A percentile compares a stretch with the other conserved stretches of the same genome.
Conservation (phyloP, 2,113 vertebrate genomes). For the Ascaphus truei region DNA sequence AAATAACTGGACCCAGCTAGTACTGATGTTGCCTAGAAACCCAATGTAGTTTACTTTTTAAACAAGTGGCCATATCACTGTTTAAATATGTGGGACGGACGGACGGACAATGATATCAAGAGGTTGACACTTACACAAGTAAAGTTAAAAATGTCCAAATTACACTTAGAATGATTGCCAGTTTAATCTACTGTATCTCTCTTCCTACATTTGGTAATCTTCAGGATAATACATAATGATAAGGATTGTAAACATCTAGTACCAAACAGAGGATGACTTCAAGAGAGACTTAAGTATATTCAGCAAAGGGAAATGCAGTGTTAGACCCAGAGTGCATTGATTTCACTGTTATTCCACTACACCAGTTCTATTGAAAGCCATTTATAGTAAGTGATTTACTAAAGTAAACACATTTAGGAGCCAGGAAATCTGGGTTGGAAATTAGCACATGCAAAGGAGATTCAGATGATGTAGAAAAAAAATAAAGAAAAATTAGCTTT, state of each 20-base stretch:
- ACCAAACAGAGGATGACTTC: background rate
- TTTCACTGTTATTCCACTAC: constrained; percentile 1
- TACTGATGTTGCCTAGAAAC: constrained; percentile 8
- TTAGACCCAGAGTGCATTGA: constrained; percentile 9
- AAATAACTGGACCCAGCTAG: background rate
- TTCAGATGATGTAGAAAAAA: background rate
- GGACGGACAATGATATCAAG: too few species aligned
- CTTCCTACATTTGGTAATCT: constrained; percentile 4
- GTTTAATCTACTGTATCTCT: constrained; percentile 9
- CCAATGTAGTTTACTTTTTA: constrained; percentile 1
- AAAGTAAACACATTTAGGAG: constrained; percentile 6
- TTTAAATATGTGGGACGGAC: too few species aligned
- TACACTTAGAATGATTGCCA: constrained; percentile 18
- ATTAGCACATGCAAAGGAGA: background rate
- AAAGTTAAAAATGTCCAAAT: constrained; percentile 21
- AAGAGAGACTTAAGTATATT: background rate
- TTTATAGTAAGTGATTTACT: constrained; percentile 27
- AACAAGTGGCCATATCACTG: constrained; percentile 26
- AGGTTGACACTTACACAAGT: constrained; percentile 1
- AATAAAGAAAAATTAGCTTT: background rate
- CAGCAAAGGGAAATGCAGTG: background rate
- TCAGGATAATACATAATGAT: background rate
- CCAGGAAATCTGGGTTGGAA: background rate
- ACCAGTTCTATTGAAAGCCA: background rate
- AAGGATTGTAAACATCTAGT: background rate